Conservation (phyloP, 2,797 vertebrate genomes). For the Microtus obscurus region DNA sequence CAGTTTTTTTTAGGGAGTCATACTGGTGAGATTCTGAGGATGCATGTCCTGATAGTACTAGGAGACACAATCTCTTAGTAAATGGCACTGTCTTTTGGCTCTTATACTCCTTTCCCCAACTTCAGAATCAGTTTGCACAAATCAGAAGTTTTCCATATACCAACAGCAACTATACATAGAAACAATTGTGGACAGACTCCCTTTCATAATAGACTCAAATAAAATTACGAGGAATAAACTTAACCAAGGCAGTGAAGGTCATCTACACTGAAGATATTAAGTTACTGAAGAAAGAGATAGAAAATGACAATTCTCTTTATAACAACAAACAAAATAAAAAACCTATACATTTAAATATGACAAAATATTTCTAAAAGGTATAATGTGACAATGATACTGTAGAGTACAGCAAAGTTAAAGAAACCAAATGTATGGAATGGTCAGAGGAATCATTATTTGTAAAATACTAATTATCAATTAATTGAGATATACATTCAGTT, state of each 20-base stretch:
- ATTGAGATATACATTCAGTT: not conserved
- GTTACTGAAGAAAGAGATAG: not conserved
- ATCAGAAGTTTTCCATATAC: not conserved
- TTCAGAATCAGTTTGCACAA: not conserved
- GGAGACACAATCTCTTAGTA: not conserved
- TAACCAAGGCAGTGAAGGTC: too few species aligned
- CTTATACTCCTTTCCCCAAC: too few species aligned
- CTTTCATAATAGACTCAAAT: too few species aligned
- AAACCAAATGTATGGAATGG: not conserved
- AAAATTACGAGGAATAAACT: not conserved
- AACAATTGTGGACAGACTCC: not conserved
- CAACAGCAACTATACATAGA: not conserved
- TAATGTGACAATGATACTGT: not conserved
- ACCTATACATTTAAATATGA: not conserved
- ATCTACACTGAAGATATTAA: not conserved
- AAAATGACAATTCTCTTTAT: not conserved
- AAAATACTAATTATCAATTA: not conserved
- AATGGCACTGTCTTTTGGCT: not conserved
- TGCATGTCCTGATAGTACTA: not conserved
- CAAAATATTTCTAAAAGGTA: not conserved
- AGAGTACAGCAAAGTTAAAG: not conserved
- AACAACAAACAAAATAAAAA: not conserved
- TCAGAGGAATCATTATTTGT: not conserved
- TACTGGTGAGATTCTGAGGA: not conserved
- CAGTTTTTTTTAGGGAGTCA: not conserved